Evolutionary conservation across 1,140 invertebrate species (phyloP).

Genomic region (Lamellibrachia luymesi): DNA sequence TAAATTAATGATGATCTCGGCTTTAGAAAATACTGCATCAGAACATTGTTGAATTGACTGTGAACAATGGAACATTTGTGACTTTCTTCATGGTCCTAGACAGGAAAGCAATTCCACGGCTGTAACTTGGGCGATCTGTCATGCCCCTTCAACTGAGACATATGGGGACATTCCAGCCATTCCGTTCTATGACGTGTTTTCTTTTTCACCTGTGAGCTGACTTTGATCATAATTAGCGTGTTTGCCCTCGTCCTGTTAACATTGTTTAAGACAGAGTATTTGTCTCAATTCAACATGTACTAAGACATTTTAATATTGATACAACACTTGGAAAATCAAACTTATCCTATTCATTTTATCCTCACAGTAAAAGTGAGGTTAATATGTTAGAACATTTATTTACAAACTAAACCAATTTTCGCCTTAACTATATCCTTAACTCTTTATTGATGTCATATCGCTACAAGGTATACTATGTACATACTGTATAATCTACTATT

Average conservation of each 20-base stretch:
- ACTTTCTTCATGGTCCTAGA: neutral
- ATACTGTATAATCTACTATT: no score
- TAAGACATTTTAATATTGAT: neutral
- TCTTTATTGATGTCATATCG: no score
- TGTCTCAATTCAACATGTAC: neutral
- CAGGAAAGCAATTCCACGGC: neutral
- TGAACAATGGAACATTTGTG: neutral
- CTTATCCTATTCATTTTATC: neutral
- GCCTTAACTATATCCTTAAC: no score
- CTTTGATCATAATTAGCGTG: neutral
- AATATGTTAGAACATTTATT: no score
- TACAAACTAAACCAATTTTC: no score
- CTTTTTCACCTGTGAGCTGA: no score
- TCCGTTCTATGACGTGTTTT: neutral
- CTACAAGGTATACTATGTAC: no score
- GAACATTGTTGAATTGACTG: neutral
- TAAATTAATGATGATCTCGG: neutral
- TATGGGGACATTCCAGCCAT: neutral
- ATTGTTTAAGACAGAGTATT: neutral
- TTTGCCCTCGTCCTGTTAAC: neutral
- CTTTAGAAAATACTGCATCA: neutral
- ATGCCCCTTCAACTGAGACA: neutral
- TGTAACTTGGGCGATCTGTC: neutral
- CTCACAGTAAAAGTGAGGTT: no score
- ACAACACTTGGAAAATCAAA: neutral